Evolutionary conservation across 2,113 vertebrate species (phyloP).

Genomic region (Amblyornis subalaris): DNA sequence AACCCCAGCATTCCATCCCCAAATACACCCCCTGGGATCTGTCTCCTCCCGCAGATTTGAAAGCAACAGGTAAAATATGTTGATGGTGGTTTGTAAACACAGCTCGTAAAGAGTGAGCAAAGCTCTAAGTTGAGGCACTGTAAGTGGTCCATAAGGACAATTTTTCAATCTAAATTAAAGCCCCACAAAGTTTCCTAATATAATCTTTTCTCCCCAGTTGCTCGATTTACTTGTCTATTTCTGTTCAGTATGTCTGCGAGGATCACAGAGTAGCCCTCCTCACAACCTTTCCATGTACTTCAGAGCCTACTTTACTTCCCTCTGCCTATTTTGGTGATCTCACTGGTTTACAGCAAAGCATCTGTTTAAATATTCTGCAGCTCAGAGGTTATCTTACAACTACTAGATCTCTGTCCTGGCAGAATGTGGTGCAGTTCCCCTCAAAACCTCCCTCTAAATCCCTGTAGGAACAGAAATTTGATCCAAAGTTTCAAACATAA

Average conservation of each 20-base stretch:
- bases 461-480: background rate
- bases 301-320: background rate
- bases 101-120: background rate
- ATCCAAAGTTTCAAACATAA: background rate
- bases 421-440: background rate
- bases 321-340: background rate
- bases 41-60: background rate
- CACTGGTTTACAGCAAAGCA: background rate
- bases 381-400: background rate
- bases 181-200: fast-evolving
- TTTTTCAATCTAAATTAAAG: background rate
- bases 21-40: background rate
- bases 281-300: background rate
- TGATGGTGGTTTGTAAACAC: background rate
- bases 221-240: background rate
- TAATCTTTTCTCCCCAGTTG: background rate
- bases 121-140: background rate
- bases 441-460: background rate
- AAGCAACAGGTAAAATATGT: background rate
- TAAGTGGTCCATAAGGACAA: background rate
- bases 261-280: background rate
- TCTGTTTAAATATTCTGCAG: background rate
- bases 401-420: background rate
- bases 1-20: background rate
- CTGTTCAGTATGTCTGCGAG: background rate